Evolutionary conservation across 2,113 vertebrate genomes (phyloP).

Genomic region (Phasianus colchicus): DNA sequence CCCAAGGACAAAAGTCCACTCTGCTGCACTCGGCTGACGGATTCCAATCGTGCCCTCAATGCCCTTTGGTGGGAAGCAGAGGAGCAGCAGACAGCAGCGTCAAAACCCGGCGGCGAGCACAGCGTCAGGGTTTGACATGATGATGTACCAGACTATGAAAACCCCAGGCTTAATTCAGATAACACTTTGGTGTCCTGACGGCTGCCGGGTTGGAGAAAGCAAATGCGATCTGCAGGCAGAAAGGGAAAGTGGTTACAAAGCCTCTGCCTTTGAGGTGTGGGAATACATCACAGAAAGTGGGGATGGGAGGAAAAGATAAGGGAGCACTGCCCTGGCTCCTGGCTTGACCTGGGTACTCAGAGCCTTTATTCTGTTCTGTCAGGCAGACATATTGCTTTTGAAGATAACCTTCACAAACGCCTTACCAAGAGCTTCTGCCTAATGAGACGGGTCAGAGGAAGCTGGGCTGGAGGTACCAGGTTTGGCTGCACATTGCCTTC

Average conservation of each 20-base stretch:
- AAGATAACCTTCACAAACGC: constrained; percentile 35
- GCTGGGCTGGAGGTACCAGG: rapidly evolving
- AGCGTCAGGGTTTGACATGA: not conserved
- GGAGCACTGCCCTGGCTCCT: not conserved
- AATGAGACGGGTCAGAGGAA: not conserved
- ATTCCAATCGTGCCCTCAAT: not conserved
- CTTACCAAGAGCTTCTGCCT: not conserved
- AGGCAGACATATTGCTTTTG: not conserved
- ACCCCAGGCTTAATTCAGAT: not conserved
- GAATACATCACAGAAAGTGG: not conserved
- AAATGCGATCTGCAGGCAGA: rapidly evolving
- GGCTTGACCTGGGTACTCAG: not conserved
- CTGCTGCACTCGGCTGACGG: not conserved
- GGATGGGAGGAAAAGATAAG: not conserved
- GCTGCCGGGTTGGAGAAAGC: not conserved
- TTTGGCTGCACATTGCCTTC: not conserved
- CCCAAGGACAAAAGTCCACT: not conserved
- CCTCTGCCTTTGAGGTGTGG: not conserved
- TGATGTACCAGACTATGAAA: constrained; percentile 17
- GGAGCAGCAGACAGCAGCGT: not conserved
- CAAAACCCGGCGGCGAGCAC: not conserved
- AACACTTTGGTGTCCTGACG: not conserved
- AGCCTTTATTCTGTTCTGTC: constrained; percentile 15
- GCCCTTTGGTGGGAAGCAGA: not conserved
- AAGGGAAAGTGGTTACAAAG: rapidly evolving